A percentile compares a stretch with the other conserved stretches of the same genome.
These are phyloP conservation scores for Nylanderia fulva DNA, from an alignment of 1,140 invertebrate species.

Conservation along the genomic window DNA sequence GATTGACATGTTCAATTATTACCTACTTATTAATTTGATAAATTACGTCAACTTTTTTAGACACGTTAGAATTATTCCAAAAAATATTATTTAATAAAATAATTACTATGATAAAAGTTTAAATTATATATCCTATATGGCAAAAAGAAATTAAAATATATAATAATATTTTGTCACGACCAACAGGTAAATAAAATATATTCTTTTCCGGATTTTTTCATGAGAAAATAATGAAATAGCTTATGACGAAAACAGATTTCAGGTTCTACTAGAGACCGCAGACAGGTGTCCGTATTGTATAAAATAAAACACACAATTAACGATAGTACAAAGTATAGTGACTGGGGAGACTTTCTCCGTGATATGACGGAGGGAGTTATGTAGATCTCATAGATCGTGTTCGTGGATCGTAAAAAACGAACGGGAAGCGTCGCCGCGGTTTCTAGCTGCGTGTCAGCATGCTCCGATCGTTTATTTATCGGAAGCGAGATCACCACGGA, in stretches of 20 bases:
- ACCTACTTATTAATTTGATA: too few relatives aligned
- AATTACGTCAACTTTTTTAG: too few relatives aligned
- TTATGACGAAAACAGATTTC: background rate
- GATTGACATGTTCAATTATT: too few relatives aligned
- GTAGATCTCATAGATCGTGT: constrained; percentile 59
- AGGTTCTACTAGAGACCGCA: background rate
- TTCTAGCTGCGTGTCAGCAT: constrained; percentile 54
- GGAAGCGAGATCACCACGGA: constrained; percentile 51
- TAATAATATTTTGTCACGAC: background rate
- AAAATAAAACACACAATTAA: constrained; percentile 16
- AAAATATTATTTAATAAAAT: too few relatives aligned
- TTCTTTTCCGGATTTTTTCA: background rate
- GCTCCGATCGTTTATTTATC: constrained; percentile 61
- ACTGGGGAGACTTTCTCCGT: constrained; percentile 28
- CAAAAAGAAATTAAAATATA: background rate
- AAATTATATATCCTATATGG: too few relatives aligned
- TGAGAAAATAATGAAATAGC: background rate
- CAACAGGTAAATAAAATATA: background rate
- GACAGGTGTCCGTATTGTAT: background rate
- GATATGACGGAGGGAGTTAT: constrained; percentile 25
- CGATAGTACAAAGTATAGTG: background rate
- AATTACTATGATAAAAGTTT: too few relatives aligned
- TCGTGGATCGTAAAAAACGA: constrained; percentile 59
- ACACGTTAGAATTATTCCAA: too few relatives aligned
- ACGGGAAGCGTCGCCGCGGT: constrained; percentile 54